phyloP scores from a whole-genome alignment of 2,113 vertebrate species.

The Rhabdornis inornatus region DNA sequence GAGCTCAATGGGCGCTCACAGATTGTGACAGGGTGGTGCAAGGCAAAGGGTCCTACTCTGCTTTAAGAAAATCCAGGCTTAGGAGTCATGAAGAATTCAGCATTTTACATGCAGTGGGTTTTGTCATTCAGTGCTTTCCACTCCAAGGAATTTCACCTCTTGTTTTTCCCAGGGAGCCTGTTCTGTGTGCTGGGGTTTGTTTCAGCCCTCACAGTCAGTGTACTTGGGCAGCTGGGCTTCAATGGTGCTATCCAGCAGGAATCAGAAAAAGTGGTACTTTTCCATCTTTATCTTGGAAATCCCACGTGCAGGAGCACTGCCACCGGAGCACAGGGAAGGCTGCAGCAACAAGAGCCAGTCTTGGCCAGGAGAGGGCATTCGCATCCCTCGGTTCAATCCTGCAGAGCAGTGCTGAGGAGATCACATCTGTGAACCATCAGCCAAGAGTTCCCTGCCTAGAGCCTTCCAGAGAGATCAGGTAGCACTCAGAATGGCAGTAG shows the following conservation, averaged over 20 bases:
- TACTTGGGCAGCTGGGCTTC: constrained; percentile 78
- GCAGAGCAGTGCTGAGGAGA: neutral
- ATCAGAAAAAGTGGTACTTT: constrained; percentile 77
- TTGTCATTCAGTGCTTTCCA: neutral
- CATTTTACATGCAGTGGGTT: neutral
- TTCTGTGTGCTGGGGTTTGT: constrained; percentile 77
- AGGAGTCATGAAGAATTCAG: neutral
- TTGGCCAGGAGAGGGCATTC: neutral
- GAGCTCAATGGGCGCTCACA: neutral
- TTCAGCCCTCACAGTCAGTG: constrained; percentile 74
- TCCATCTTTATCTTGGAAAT: neutral
- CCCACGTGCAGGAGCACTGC: neutral
- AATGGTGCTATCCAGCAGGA: constrained; percentile 76
- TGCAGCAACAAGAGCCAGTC: neutral
- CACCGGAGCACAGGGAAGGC: rapidly evolving
- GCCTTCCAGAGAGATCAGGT: neutral
- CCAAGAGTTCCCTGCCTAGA: neutral
- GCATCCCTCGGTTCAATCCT: neutral
- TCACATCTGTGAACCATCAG: neutral
- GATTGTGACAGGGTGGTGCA: neutral
- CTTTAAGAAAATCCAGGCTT: neutral
- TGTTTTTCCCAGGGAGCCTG: constrained; percentile 65
- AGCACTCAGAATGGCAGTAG: neutral
- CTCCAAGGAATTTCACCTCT: neutral
- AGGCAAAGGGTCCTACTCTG: neutral